Conservation (phyloP, 1,140 invertebrate species). For the Halesus radiatus region DNA sequence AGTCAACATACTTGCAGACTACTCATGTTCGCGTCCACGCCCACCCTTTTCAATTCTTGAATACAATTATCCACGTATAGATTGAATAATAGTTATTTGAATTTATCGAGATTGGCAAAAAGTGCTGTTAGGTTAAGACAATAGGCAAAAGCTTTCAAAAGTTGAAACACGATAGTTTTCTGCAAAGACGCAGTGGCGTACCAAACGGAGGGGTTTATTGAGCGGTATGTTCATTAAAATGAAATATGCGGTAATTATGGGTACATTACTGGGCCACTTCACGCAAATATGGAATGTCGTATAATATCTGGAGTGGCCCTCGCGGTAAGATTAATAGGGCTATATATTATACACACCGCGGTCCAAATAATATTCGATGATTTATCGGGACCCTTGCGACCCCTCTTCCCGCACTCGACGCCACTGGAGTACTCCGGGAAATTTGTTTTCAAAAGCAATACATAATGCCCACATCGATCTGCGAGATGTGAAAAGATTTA, state of each 20-base stretch:
- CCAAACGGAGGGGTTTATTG: slow-evolving; percentile 33
- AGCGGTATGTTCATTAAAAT: slow-evolving; percentile 49
- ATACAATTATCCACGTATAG: too few species aligned
- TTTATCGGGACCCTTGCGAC: slow-evolving; percentile 24
- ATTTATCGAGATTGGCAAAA: too few species aligned
- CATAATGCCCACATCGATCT: not conserved
- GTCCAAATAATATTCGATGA: slow-evolving; percentile 32
- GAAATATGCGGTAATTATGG: slow-evolving; percentile 51
- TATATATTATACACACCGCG: slow-evolving; percentile 28
- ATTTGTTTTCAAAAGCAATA: slow-evolving; percentile 10
- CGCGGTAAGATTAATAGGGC: slow-evolving; percentile 40
- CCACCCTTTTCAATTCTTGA: too few species aligned
- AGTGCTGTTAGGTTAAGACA: too few species aligned
- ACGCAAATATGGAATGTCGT: slow-evolving; percentile 47
- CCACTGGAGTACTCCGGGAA: not conserved
- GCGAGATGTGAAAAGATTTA: not conserved
- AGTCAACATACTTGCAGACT: too few species aligned
- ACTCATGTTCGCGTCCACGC: too few species aligned
- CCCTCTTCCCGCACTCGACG: slow-evolving; percentile 4
- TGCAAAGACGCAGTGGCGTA: not conserved
- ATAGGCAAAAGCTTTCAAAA: not conserved
- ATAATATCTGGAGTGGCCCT: slow-evolving; percentile 42
- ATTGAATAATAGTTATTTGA: too few species aligned
- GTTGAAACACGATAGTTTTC: slow-evolving; percentile 1
- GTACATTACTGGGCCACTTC: slow-evolving; percentile 48